Evolutionary conservation across 2,888 invertebrate genomes (phyloP).

Genomic region (Chrysodeixis includens): DNA sequence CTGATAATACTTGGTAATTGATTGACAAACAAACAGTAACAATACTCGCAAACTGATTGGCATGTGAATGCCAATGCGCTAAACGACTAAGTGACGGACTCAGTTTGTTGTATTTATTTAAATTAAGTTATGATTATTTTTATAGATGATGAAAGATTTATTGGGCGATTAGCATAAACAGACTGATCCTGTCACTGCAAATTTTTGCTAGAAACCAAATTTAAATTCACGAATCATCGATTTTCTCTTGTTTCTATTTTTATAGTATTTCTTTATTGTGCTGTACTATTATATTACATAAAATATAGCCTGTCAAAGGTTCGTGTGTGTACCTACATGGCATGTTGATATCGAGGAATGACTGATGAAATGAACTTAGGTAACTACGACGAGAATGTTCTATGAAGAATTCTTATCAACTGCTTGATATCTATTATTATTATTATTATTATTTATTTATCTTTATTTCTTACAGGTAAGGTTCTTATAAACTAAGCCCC

Average conservation of each 20-base stretch:
- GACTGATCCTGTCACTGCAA: neutral
- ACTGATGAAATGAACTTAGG: neutral
- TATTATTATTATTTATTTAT: no score
- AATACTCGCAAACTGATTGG: slow-evolving; percentile 38
- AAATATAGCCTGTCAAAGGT: neutral
- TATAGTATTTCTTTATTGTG: neutral
- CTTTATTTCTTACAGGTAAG: no score
- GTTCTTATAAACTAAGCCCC: no score
- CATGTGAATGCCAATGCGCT: slow-evolving; percentile 40
- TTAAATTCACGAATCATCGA: neutral
- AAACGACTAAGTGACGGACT: slow-evolving; percentile 18
- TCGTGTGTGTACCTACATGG: neutral
- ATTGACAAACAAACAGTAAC: slow-evolving; percentile 32
- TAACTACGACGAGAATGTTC: neutral
- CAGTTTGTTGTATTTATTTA: neutral
- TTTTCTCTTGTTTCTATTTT: neutral
- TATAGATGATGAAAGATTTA: neutral
- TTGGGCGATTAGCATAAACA: neutral
- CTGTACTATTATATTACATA: neutral
- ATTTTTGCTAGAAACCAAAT: neutral
- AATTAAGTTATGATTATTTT: slow-evolving; percentile 11
- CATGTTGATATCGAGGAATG: neutral
- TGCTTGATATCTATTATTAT: neutral
- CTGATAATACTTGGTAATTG: slow-evolving; percentile 40
- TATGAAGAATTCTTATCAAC: neutral